Conservation (phyloP, 1,140 invertebrate genomes). For the Sitophilus oryzae region DNA sequence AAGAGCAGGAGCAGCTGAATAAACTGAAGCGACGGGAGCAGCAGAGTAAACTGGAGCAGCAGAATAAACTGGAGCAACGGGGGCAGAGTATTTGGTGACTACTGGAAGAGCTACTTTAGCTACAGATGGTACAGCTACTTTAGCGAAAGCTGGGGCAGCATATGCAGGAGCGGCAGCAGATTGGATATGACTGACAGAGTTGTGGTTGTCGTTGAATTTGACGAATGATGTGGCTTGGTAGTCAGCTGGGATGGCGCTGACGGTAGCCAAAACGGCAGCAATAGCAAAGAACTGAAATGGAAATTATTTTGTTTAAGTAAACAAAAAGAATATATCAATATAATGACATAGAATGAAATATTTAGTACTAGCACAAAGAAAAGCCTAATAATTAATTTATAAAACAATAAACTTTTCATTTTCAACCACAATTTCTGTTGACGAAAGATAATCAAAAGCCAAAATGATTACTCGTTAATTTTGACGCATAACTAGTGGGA, state of each 20-base stretch:
- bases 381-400: too few species aligned
- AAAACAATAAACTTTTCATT: too few species aligned
- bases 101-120: slow-evolving; percentile 30
- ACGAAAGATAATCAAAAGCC: too few species aligned
- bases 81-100: slow-evolving; percentile 12
- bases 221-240: slow-evolving; percentile 23
- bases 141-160: slow-evolving; percentile 20
- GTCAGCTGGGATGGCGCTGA: slow-evolving; percentile 8
- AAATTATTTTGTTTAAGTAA: background rate
- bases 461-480: too few species aligned
- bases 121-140: slow-evolving; percentile 24
- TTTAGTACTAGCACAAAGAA: too few species aligned
- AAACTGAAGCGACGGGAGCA: slow-evolving; percentile 16
- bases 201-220: slow-evolving; percentile 24
- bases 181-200: slow-evolving; percentile 43
- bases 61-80: slow-evolving; percentile 7
- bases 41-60: slow-evolving; percentile 6
- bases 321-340: background rate
- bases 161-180: slow-evolving; percentile 29
- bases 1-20: slow-evolving; percentile 25
- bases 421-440: too few species aligned
- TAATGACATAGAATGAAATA: too few species aligned
- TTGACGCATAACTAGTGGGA: too few species aligned
- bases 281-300: slow-evolving; percentile 14
- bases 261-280: slow-evolving; percentile 8